Percentiles rank a stretch among this genome's conserved stretches.
Conservation (phyloP, 2,797 vertebrate genomes). For the Myoxocephalus aenaeus region DNA sequence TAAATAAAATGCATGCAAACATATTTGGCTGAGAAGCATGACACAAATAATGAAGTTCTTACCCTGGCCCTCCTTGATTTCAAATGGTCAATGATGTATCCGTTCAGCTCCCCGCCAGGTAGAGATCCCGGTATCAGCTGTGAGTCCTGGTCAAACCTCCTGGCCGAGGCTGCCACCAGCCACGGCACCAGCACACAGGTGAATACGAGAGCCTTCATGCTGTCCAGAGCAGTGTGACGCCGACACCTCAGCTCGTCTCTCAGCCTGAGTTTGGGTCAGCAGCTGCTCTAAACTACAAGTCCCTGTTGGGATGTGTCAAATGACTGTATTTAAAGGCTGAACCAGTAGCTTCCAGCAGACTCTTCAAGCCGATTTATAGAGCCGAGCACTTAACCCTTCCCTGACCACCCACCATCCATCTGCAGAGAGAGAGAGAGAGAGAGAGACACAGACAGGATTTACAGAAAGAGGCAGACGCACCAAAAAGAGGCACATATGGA, state of each 20-base stretch:
- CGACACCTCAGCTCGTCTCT: slow-evolving; percentile 44
- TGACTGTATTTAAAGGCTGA: slow-evolving; percentile 92
- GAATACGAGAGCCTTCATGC: slow-evolving; percentile 80
- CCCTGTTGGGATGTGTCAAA: slow-evolving; percentile 78
- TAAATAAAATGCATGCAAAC: background rate
- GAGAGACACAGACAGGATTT: slow-evolving; percentile 20
- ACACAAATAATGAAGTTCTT: slow-evolving; percentile 41
- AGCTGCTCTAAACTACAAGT: slow-evolving; percentile 65
- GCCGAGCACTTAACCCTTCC: slow-evolving; percentile 89
- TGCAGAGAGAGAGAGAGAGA: slow-evolving; percentile 25
- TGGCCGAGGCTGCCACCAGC: slow-evolving; percentile 80
- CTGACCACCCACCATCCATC: slow-evolving; percentile 36
- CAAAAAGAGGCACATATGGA: slow-evolving; percentile 33
- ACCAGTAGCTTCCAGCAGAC: slow-evolving; percentile 86
- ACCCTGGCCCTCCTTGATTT: slow-evolving; percentile 77
- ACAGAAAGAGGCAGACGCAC: slow-evolving; percentile 12
- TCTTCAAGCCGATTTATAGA: slow-evolving; percentile 84
- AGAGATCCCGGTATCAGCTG: slow-evolving; percentile 63
- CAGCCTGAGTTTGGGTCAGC: slow-evolving; percentile 58
- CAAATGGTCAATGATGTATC: slow-evolving; percentile 72
- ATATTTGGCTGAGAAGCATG: background rate
- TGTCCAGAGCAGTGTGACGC: slow-evolving; percentile 80
- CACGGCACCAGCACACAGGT: slow-evolving; percentile 82
- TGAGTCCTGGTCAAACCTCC: slow-evolving; percentile 37
- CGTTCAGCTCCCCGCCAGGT: slow-evolving; percentile 68